phyloP scores from a whole-genome alignment of 2,113 vertebrate species.

The Trematocara macrostoma region DNA sequence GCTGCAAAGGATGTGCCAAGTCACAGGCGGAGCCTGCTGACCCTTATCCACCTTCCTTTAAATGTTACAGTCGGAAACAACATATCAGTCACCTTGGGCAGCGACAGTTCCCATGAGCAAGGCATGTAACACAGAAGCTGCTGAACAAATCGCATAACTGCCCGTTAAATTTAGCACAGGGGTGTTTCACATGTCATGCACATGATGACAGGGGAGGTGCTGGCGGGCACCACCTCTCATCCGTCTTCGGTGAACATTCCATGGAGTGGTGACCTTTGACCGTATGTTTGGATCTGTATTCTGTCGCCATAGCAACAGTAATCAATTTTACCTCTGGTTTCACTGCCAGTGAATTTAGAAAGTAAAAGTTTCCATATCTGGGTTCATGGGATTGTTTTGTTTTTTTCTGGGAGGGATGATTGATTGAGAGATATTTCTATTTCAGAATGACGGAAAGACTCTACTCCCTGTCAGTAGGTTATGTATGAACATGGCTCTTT shows the following conservation, averaged over 20 bases:
- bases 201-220: slow-evolving; percentile 10
- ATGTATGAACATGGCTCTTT: slow-evolving; percentile 35
- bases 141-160: not conserved
- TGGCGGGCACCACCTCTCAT: not conserved
- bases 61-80: slow-evolving; percentile 67
- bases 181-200: slow-evolving; percentile 26
- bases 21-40: slow-evolving; percentile 42
- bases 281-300: slow-evolving; percentile 45
- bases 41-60: slow-evolving; percentile 58
- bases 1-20: slow-evolving; percentile 57
- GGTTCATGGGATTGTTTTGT: not conserved
- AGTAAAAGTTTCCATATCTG: not conserved
- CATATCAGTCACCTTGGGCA: slow-evolving; percentile 57
- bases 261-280: slow-evolving; percentile 31
- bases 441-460: slow-evolving; percentile 6
- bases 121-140: not conserved
- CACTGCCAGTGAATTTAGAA: not conserved
- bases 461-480: slow-evolving; percentile 24
- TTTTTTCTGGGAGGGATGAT: not conserved
- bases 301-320: slow-evolving; percentile 5
- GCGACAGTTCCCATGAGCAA: slow-evolving; percentile 22
- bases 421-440: slow-evolving; percentile 35
- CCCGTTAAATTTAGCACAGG: slow-evolving; percentile 37
- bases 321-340: not conserved
- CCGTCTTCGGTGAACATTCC: slow-evolving; percentile 26